Evolutionary conservation across 1,140 invertebrate genomes (phyloP).

Genomic region (Cotesia vestalis): DNA sequence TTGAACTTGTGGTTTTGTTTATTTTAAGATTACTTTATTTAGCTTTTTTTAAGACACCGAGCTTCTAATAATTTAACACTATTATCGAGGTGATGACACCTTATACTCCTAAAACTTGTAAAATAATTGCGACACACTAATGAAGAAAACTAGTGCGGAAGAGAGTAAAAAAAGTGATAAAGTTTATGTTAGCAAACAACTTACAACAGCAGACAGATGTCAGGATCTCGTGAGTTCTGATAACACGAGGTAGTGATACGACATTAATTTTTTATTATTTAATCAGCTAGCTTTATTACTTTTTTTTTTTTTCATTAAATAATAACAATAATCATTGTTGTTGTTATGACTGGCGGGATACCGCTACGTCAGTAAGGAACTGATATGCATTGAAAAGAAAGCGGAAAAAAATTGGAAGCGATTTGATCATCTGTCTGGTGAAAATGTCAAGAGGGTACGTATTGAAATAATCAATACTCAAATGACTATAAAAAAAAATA

Average conservation of each 20-base stretch:
- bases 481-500: conserved; percentile 13
- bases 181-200: conserved; percentile 34
- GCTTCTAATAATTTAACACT: neutral
- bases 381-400: conserved; percentile 48
- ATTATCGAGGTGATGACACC: too few relatives aligned
- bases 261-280: neutral
- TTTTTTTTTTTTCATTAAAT: neutral
- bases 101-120: neutral
- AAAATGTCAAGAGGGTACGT: conserved; percentile 53
- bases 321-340: conserved; percentile 16
- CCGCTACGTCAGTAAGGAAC: conserved; percentile 50
- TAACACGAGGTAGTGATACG: conserved; percentile 44
- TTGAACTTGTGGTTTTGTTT: too few relatives aligned
- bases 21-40: too few relatives aligned
- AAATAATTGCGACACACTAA: neutral
- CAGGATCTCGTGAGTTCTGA: conserved; percentile 41
- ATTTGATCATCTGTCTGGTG: conserved; percentile 50
- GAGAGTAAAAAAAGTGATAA: conserved; percentile 23
- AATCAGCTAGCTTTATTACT: neutral
- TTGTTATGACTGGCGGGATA: conserved; percentile 14
- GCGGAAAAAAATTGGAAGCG: conserved; percentile 48
- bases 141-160: neutral
- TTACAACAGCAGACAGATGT: conserved; percentile 33
- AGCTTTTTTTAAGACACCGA: too few relatives aligned
- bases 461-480: neutral